phyloP scores from a whole-genome alignment of 2,888 invertebrate species.

The Cataglyphis altisquamis region DNA sequence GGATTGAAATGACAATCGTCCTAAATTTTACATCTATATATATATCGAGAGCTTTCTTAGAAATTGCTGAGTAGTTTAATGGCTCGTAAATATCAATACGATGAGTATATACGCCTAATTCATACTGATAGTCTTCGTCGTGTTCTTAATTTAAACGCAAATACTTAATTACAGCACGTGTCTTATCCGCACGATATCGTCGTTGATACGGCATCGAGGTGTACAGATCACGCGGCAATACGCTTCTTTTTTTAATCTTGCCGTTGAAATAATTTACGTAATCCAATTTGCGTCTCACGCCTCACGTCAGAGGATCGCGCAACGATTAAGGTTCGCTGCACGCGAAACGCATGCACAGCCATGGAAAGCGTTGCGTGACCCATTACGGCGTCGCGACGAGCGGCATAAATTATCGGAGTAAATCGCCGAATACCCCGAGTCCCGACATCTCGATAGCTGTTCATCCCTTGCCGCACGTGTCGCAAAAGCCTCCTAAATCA shows the following conservation, averaged over 20 bases:
- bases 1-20: background rate
- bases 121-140: background rate
- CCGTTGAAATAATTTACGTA: background rate
- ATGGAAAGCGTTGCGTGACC: background rate
- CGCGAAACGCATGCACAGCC: background rate
- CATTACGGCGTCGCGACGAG: background rate
- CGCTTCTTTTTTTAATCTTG: background rate
- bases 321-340: background rate
- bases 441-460: background rate
- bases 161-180: background rate
- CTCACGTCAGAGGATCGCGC: background rate
- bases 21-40: background rate
- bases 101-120: background rate
- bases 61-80: background rate
- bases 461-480: background rate
- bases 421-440: background rate
- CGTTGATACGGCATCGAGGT: background rate
- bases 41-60: background rate
- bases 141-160: background rate
- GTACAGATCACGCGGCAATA: background rate
- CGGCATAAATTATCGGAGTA: constrained; percentile 10
- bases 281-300: constrained; percentile 2
- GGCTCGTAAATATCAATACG: constrained; percentile 3
- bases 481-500: background rate
- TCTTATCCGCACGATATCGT: background rate